phyloP scores from a whole-genome alignment of 2,113 vertebrate genomes.

The Rhinopomastus cyanomelas region DNA sequence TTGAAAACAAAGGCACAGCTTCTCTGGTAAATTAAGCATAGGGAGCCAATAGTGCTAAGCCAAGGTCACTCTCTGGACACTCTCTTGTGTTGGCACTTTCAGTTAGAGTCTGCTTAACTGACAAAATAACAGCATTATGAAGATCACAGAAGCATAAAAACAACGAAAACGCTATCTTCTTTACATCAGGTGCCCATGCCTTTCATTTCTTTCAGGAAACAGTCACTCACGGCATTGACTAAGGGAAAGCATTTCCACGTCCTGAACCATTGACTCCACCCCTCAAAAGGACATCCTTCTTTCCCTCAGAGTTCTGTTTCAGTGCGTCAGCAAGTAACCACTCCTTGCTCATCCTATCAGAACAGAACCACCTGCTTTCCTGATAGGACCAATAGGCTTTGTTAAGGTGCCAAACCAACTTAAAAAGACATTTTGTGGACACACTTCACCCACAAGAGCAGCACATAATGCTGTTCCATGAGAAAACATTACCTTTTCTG shows the following conservation, averaged over 20 bases:
- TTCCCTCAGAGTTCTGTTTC: background rate
- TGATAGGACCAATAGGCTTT: background rate
- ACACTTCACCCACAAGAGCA: background rate
- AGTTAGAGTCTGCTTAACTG: background rate
- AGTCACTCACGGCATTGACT: background rate
- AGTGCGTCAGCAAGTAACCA: background rate
- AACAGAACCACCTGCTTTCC: background rate
- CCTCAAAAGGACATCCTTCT: background rate
- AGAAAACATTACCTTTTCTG: constrained; percentile 87
- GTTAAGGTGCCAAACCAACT: background rate
- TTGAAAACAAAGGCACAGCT: background rate
- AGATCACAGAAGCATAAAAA: background rate
- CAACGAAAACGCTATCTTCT: background rate
- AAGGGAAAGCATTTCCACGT: background rate
- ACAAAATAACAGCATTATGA: background rate
- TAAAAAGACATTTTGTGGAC: background rate
- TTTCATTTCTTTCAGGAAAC: background rate
- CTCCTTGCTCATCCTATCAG: background rate
- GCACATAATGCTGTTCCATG: background rate
- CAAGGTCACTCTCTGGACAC: background rate
- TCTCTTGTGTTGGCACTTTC: background rate
- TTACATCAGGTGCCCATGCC: background rate
- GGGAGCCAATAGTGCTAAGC: background rate
- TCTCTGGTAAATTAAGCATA: background rate
- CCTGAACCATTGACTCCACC: background rate